Base-by-base conservation (phyloP, 2,888 invertebrate species). In the Perdita meconis region DNA sequence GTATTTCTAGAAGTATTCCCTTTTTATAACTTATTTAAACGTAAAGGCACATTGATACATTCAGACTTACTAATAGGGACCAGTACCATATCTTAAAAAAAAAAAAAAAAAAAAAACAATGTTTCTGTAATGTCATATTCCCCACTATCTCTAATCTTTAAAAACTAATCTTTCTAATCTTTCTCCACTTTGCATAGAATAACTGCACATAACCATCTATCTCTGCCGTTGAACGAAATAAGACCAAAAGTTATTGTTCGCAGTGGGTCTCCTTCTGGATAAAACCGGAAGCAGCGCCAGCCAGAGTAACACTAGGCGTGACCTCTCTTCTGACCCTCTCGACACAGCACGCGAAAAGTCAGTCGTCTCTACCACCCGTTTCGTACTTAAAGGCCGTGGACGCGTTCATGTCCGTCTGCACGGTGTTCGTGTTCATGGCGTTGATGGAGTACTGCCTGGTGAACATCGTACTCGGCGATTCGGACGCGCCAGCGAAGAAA, bases 181-280 rank as follows among this genome's bases (percentile, higher is more conserved):
- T 30, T 6, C 30, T 30, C 6, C 6, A 4, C 30, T 2, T 4
- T 6, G 30, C 30, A 30, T 4, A 30, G 30, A 30, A 30, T 30
- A 30, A 30, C n/a, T n/a, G n/a, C n/a, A n/a, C n/a, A n/a, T n/a
- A n/a, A n/a, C n/a, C n/a, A n/a, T n/a, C n/a, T n/a, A 2, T 8
- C 2, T 19, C 44, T 2, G 16, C 44, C 16, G 44, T 44, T 2
- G 44, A 44, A 44, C 6, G 44, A 16, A 30, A 53, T n/a, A n/a
- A n/a, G n/a, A 34, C 30, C 13, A 30, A 60, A 36, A 22, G 4
- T 30, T 47, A 26, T 51, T 16, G 19, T 53, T 92, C 92, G 34
- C 92, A 97, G 95, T 98, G 98, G 98, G 97, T 98, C 3, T 97
- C 97, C 0, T 98, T 98, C 93, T 98, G 98, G 98, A 97, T 98